Conservation (phyloP, 2,888 invertebrate species). For the Pheosia tremula region DNA sequence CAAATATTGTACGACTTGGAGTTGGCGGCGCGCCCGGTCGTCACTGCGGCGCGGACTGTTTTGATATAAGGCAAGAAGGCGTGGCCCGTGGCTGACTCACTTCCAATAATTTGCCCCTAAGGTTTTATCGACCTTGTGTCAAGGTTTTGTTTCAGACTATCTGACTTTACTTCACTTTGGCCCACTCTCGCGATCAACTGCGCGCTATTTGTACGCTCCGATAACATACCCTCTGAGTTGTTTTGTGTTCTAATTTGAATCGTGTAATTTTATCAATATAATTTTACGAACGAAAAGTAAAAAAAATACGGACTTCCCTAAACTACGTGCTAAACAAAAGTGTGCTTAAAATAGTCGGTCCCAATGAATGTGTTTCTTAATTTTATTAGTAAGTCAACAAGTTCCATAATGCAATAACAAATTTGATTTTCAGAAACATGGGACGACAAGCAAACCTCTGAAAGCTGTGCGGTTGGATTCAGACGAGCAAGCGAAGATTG, state of each 20-base stretch:
- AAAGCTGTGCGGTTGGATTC: slow-evolving; percentile 96
- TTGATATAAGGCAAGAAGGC: slow-evolving; percentile 5
- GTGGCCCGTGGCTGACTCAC: slow-evolving; percentile 6
- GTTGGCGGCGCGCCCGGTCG: slow-evolving; percentile 3
- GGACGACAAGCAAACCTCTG: slow-evolving; percentile 95
- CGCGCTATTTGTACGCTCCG: slow-evolving; percentile 2
- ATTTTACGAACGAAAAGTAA: not conserved
- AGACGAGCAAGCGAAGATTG: slow-evolving; percentile 98
- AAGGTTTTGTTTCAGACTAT: slow-evolving; percentile 7
- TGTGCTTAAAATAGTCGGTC: not conserved
- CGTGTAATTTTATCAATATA: not conserved
- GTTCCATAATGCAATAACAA: not conserved
- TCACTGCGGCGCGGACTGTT: slow-evolving; percentile 4
- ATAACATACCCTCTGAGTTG: not conserved
- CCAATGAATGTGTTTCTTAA: too few species aligned
- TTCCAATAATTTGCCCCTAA: slow-evolving; percentile 4
- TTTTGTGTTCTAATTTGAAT: not conserved
- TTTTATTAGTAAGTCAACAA: not conserved
- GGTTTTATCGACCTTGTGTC: slow-evolving; percentile 6
- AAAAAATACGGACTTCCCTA: too few species aligned
- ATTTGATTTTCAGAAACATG: slow-evolving; percentile 92
- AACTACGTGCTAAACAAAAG: not conserved
- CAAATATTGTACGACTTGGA: slow-evolving; percentile 5
- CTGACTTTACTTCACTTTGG: not conserved
- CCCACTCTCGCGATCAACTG: slow-evolving; percentile 1